Percentiles rank a stretch among this genome's conserved stretches.
Evolutionary conservation across 2,113 vertebrate genomes (phyloP).

Genomic region (Menidia beryllina): DNA sequence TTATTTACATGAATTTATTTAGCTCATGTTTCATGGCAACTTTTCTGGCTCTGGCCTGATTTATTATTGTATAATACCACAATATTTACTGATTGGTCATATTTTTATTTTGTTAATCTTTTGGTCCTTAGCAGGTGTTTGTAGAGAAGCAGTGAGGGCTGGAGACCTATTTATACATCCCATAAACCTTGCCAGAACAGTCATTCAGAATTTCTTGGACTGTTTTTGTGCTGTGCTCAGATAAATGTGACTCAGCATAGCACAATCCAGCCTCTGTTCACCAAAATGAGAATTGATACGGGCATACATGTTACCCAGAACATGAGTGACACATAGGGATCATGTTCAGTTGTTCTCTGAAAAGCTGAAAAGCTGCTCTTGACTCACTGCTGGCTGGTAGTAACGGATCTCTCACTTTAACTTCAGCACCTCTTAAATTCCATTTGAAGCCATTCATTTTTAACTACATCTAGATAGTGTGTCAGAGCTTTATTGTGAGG

Average conservation of each 20-base stretch:
- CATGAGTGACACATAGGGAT: slow-evolving; percentile 68
- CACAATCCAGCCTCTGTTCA: slow-evolving; percentile 15
- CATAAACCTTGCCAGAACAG: not conserved
- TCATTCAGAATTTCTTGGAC: not conserved
- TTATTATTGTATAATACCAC: no score
- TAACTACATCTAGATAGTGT: slow-evolving; percentile 63
- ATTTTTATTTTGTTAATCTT: not conserved
- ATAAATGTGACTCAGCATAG: slow-evolving; percentile 31
- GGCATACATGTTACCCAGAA: slow-evolving; percentile 50
- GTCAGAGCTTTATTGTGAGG: slow-evolving; percentile 43
- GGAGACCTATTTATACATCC: not conserved
- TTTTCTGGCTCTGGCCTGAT: not conserved
- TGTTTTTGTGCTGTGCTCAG: not conserved
- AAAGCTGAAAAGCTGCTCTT: slow-evolving; percentile 57
- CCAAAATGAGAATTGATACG: slow-evolving; percentile 37
- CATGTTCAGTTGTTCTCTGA: slow-evolving; percentile 64
- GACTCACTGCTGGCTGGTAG: slow-evolving; percentile 59
- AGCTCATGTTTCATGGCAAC: not conserved
- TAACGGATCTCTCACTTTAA: slow-evolving; percentile 66
- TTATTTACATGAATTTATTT: not conserved
- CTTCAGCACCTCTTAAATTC: slow-evolving; percentile 62
- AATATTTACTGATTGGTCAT: not conserved
- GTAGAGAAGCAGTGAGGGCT: not conserved
- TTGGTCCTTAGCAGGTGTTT: not conserved
- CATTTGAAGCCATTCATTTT: slow-evolving; percentile 68